Percentiles rank a stretch among this genome's conserved stretches.
Conservation (phyloP, 1,140 invertebrate species). For the Pseudomyrmex pallidus region DNA sequence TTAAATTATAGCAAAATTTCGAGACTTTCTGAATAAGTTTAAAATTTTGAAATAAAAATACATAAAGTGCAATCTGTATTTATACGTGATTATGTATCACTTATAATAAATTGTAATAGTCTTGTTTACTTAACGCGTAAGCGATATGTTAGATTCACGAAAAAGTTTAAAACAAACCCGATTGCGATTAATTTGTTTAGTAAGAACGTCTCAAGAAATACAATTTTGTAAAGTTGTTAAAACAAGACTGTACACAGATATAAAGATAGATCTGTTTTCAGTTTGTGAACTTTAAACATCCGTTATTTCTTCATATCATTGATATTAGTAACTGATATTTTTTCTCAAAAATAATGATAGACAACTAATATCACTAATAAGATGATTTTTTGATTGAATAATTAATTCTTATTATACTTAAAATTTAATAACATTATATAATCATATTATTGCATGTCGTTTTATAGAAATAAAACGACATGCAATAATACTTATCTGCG, state of each 20-base stretch:
- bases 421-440: conserved; percentile 12
- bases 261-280: conserved; percentile 26
- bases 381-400: not conserved
- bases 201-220: no score
- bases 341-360: not conserved
- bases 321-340: not conserved
- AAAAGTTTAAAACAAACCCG: no score
- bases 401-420: conserved; percentile 6
- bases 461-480: not conserved
- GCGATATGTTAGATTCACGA: no score
- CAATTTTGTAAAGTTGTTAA: no score
- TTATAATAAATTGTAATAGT: no score
- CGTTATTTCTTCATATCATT: conserved; percentile 6
- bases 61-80: conserved; percentile 4
- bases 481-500: conserved; percentile 3
- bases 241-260: no score
- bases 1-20: conserved; percentile 36
- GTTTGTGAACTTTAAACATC: conserved; percentile 33
- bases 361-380: not conserved
- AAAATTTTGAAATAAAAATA: conserved; percentile 3
- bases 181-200: no score
- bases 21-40: no score
- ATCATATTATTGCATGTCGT: no score
- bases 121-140: no score
- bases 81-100: not conserved